Evolutionary conservation across 2,113 vertebrate genomes (phyloP).

Genomic region (Numida meleagris): DNA sequence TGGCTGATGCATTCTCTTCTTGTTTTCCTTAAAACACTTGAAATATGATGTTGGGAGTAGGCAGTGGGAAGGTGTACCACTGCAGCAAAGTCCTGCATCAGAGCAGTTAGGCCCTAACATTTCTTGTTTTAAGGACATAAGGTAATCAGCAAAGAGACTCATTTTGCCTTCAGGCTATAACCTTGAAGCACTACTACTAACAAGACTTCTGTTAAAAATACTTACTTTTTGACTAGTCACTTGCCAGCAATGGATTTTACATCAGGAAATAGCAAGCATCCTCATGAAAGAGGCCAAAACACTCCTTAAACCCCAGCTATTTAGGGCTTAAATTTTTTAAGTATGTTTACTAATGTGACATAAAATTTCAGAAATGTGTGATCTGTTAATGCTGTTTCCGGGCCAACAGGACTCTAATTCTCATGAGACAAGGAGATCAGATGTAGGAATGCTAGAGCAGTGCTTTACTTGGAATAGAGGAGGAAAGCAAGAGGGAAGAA

Average conservation of each 20-base stretch:
- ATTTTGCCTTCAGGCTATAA: neutral
- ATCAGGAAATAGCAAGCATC: neutral
- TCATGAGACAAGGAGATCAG: neutral
- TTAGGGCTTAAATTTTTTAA: neutral
- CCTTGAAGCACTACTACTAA: neutral
- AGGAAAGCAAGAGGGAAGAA: neutral
- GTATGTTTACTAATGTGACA: neutral
- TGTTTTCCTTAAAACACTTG: neutral
- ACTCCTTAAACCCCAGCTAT: neutral
- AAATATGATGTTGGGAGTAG: neutral
- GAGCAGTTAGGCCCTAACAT: neutral
- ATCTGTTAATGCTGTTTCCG: slow-evolving; percentile 22
- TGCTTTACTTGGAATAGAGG: neutral
- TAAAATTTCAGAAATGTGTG: neutral
- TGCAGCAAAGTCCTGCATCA: neutral
- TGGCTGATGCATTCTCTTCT: neutral
- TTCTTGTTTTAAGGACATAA: neutral
- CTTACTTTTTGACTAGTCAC: neutral
- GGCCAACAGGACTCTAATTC: slow-evolving; percentile 14
- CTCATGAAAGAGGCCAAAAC: neutral
- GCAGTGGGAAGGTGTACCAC: neutral
- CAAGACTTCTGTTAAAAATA: neutral
- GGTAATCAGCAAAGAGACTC: neutral
- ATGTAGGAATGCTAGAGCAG: neutral
- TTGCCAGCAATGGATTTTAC: neutral